Evolutionary conservation across 2,797 vertebrate species (phyloP).

Genomic region (Brachyrhaphis roseni): DNA sequence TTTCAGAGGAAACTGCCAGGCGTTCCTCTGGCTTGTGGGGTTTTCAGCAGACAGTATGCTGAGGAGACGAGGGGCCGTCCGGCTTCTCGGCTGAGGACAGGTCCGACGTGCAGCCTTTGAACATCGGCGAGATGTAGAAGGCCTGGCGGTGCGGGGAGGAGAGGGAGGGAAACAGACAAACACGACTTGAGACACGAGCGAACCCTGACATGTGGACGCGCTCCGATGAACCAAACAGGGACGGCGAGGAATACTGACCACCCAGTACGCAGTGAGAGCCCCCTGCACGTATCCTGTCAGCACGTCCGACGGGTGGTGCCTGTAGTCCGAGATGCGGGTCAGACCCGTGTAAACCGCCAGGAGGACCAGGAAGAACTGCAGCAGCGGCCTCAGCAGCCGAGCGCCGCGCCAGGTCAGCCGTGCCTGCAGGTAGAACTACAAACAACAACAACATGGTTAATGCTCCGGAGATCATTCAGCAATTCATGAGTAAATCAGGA

Average conservation of each 20-base stretch:
- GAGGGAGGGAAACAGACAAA: background rate
- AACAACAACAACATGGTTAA: background rate
- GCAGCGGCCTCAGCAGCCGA: conserved; percentile 65
- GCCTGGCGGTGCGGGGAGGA: conserved; percentile 48
- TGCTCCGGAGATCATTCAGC: background rate
- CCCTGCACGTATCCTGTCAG: conserved; percentile 77
- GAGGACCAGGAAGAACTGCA: conserved; percentile 79
- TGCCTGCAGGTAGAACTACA: conserved; percentile 81
- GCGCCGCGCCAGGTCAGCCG: conserved; percentile 72
- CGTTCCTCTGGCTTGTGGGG: conserved; percentile 47
- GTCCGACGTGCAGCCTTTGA: conserved; percentile 55
- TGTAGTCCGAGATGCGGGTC: conserved; percentile 77
- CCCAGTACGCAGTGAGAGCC: conserved; percentile 81
- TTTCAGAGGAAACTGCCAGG: conserved; percentile 68
- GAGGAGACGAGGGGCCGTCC: conserved; percentile 53
- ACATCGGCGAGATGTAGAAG: conserved; percentile 76
- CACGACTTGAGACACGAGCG: conserved; percentile 9
- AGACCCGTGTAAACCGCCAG: conserved; percentile 78
- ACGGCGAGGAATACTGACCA: conserved; percentile 68
- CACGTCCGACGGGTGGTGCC: conserved; percentile 77
- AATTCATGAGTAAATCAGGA: background rate
- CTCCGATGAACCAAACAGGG: conserved; percentile 16
- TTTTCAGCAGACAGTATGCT: conserved; percentile 66
- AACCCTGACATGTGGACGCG: conserved; percentile 1
- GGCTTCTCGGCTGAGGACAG: conserved; percentile 42